Conservation (phyloP, 2,113 vertebrate species). For the Kryptolebias marmoratus region DNA sequence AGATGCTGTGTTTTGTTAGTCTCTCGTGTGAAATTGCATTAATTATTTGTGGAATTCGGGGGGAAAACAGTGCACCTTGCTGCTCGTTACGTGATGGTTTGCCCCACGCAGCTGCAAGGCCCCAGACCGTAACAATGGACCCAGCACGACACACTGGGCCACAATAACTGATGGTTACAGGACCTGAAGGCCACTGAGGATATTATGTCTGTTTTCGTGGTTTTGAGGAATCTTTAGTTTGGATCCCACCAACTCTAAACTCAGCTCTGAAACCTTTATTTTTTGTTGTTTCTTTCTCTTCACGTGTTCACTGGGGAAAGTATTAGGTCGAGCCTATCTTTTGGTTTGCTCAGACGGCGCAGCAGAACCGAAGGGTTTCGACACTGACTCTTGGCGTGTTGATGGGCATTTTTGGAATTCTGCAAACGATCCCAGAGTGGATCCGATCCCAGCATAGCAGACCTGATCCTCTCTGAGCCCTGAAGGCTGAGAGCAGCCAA, state of each 20-base stretch:
- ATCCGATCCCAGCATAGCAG: slow-evolving; percentile 70
- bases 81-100: slow-evolving; percentile 43
- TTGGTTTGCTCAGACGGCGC: slow-evolving; percentile 25
- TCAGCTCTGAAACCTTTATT: neutral
- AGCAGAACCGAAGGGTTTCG: slow-evolving; percentile 47
- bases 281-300: neutral
- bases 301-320: slow-evolving; percentile 39
- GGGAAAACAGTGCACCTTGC: slow-evolving; percentile 35
- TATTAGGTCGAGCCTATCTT: slow-evolving; percentile 39
- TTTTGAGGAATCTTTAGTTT: slow-evolving; percentile 58
- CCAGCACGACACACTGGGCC: slow-evolving; percentile 50
- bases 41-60: slow-evolving; percentile 36
- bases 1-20: slow-evolving; percentile 7
- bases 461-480: slow-evolving; percentile 66
- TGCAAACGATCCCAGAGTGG: slow-evolving; percentile 75
- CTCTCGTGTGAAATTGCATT: slow-evolving; percentile 17
- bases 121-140: slow-evolving; percentile 53
- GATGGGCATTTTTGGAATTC: slow-evolving; percentile 80
- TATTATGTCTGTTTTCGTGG: slow-evolving; percentile 54
- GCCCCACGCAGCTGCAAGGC: slow-evolving; percentile 52
- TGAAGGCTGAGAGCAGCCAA: slow-evolving; percentile 57
- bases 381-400: slow-evolving; percentile 65
- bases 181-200: slow-evolving; percentile 58
- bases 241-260: slow-evolving; percentile 30
- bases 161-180: slow-evolving; percentile 64